Evolutionary conservation across 2,888 invertebrate species (phyloP).

Genomic region (Blastobasis lacticolella): DNA sequence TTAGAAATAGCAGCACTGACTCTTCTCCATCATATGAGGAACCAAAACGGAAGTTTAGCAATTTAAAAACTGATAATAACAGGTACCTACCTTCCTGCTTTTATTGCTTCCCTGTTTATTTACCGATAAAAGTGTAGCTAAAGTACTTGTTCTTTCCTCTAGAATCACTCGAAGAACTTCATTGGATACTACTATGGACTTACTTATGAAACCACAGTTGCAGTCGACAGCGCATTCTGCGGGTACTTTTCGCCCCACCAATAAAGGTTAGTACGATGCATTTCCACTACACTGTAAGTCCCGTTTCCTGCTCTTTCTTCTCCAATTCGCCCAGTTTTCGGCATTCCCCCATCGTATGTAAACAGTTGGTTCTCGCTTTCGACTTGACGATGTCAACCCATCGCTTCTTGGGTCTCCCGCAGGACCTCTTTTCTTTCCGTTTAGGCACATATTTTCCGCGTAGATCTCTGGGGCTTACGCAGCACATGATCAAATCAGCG

Average conservation of each 20-base stretch:
- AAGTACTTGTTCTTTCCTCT: background rate
- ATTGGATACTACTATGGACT: constrained; percentile 47
- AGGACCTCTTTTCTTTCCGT: no score
- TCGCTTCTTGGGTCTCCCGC: no score
- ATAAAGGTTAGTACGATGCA: background rate
- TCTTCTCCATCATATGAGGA: constrained; percentile 30
- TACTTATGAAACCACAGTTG: constrained; percentile 39
- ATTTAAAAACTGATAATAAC: constrained; percentile 31
- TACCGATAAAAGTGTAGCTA: background rate
- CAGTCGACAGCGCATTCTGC: constrained; percentile 53
- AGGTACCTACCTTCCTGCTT: constrained; percentile 22
- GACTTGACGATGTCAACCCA: no score
- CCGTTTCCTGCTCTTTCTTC: no score
- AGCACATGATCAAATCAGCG: no score
- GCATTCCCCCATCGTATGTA: no score
- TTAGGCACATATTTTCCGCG: no score
- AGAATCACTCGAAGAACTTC: constrained; percentile 44
- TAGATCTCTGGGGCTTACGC: no score
- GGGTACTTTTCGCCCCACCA: constrained; percentile 47
- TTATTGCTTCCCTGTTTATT: background rate
- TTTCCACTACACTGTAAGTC: no score
- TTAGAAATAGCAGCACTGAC: constrained; percentile 36
- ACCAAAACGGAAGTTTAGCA: constrained; percentile 24
- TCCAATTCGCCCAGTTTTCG: no score
- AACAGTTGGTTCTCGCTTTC: no score